These are phyloP conservation scores for Amia ocellicauda DNA, from an alignment of 2,113 vertebrate genomes.

Conservation along the genomic window DNA sequence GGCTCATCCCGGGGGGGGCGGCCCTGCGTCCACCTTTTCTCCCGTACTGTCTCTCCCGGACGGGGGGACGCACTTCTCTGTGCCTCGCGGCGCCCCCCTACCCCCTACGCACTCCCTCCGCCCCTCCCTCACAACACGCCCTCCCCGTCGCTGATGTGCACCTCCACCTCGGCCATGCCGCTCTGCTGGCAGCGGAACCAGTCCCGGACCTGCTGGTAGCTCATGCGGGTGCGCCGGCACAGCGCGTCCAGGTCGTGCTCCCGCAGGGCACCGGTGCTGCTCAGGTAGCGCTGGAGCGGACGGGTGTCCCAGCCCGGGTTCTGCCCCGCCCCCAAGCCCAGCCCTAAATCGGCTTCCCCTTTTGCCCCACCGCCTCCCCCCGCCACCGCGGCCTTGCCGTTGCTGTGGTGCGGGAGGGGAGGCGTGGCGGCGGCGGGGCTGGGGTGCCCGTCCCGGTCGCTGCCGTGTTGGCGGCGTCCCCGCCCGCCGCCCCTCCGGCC, in stretches of 20 bases:
- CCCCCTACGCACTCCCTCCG: background rate
- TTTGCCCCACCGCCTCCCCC: background rate
- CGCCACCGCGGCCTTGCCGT: background rate
- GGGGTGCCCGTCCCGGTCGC: too few species aligned
- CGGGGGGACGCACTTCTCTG: background rate
- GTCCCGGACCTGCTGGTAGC: slow-evolving; percentile 74
- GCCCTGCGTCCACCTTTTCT: too few species aligned
- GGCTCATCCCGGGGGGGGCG: too few species aligned
- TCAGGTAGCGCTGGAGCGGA: slow-evolving; percentile 54
- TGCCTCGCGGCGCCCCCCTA: background rate
- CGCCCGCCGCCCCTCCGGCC: slow-evolving; percentile 15
- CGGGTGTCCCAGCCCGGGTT: slow-evolving; percentile 34
- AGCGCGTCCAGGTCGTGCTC: slow-evolving; percentile 69
- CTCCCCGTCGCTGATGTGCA: slow-evolving; percentile 31
- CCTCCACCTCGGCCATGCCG: slow-evolving; percentile 58
- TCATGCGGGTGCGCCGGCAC: slow-evolving; percentile 71
- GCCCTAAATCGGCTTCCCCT: too few species aligned
- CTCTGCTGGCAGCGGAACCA: slow-evolving; percentile 74
- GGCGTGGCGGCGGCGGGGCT: too few species aligned
- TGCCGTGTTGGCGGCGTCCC: too few species aligned
- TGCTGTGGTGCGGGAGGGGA: too few species aligned
- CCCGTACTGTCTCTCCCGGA: background rate
- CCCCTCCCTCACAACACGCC: slow-evolving; percentile 26
- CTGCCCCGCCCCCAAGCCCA: too few species aligned
- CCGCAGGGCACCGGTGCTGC: slow-evolving; percentile 49